Evolutionary conservation across 2,797 vertebrate species (phyloP).

Genomic region (Pteropus rufus): DNA sequence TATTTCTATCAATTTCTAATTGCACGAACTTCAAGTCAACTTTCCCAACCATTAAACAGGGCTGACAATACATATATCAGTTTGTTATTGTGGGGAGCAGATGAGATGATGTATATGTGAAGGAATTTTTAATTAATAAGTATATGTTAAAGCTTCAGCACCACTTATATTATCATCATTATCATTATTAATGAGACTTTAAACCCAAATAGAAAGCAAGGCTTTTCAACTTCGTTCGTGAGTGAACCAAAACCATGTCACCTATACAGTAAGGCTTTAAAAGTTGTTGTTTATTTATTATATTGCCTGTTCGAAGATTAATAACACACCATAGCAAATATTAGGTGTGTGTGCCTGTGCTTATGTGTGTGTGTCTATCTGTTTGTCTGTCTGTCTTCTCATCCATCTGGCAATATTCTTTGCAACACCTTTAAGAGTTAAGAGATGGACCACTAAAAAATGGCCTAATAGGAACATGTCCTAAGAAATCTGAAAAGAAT

Average conservation of each 20-base stretch:
- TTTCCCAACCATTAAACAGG: neutral
- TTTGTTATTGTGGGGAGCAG: neutral
- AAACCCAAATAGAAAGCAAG: neutral
- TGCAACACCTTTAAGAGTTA: neutral
- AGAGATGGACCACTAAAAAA: neutral
- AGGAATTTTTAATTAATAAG: neutral
- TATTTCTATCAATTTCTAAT: neutral
- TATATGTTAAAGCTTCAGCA: neutral
- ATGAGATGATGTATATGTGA: neutral
- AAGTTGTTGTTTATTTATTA: neutral
- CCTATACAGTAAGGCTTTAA: neutral
- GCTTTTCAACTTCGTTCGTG: neutral
- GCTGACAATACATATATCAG: neutral
- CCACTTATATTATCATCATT: neutral
- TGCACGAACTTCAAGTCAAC: neutral
- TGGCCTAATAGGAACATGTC: neutral
- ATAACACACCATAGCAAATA: neutral
- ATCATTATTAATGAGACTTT: conserved; percentile 8
- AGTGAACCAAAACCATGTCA: neutral
- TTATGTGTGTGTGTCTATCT: neutral
- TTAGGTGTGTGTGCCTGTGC: neutral
- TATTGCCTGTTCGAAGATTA: neutral
- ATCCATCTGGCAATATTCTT: neutral
- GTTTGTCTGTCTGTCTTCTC: neutral
- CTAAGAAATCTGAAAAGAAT: conserved; percentile 2